Evolutionary conservation across 2,888 invertebrate species (phyloP), one percentile per base, ranked within the genome.

Genomic region (Tetragnatha montana): DNA sequence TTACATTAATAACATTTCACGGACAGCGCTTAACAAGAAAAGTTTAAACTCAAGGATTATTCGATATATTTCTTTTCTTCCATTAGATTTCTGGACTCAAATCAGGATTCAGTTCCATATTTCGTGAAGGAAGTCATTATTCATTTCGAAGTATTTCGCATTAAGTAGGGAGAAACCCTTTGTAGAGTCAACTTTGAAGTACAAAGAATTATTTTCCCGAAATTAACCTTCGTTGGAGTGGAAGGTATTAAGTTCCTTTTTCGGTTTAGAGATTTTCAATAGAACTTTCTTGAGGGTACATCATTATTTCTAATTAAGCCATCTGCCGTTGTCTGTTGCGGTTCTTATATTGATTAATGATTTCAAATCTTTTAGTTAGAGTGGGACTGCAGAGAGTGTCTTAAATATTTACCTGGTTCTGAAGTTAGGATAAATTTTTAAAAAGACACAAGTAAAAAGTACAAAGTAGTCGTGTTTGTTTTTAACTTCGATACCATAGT

Each of bases 291-390:
- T 47, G 75, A 75, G 49, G n/a, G n/a, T 50, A 19, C 50, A 47
- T 49, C 14, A 49, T 50, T 75, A 49, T 49, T 49, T 75, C 49
- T 75, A 75, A 75, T 75, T 75, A 75, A 75, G n/a, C 49, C 49
- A 7, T 49, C 17, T 19, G 8, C n/a, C 19, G 47, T 17, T 75
- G n/a, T 75, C 75, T 49, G 14, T 50, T 75, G 19, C n/a, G 19
- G 14, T 8, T 50, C 49, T 7, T 17, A 17, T 75, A 17, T 75
- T 75, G 21, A 60, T n/a, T 19, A 68, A 51, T 60, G 17, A 14
- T 60, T 78, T 8, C 17, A 60, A 79, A 60, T 6, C 17, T 79
- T 35, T 68, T 68, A n/a, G 35, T 79, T 35, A 60, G 60, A 4
- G 14, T 60, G 60, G 17, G 17, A 60, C 35, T 35, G 4, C 35